Evolutionary conservation across 2,888 invertebrate genomes (phyloP), one percentile per base, ranked within the genome.

Genomic region (Norana najaformis): DNA sequence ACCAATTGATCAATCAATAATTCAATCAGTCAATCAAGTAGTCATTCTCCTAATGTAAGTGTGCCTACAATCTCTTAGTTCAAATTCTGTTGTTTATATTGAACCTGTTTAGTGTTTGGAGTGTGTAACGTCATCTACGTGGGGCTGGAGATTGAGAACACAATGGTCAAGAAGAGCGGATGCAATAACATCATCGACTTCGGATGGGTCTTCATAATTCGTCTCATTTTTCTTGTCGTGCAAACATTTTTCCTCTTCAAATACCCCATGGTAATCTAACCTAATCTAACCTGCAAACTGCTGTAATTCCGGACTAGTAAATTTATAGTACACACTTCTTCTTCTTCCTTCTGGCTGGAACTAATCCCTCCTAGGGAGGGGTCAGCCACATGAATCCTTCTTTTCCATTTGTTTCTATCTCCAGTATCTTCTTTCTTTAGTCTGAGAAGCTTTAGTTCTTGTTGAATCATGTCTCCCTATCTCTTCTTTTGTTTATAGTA

Each of bases 221-320:
- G 98, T 95, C 97, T 98, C 97, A 96, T 98, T 92, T 99, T 99
- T 95, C 98, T 98, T 82, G 98, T 98, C 94, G 98, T 98, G 97
- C 99, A 99, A 95, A 98, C 99, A 97, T 99, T 98, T 95, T 99
- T 98, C 95, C 98, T 99, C 95, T 98, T 99, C 95, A 98, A 98
- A 97, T 98, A 98, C 95, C 98, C 98, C 92, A 96, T 98, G 96
- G 98, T 98, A 96, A 96, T 97, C 36, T n/a, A n/a, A n/a, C n/a
- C n/a, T n/a, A n/a, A n/a, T n/a, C n/a, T n/a, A n/a, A n/a, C n/a
- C n/a, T n/a, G n/a, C n/a, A n/a, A n/a, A 4, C 47, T 18, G n/a
- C 30, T 69, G 30, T 53, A n/a, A 69, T n/a, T 8, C 6, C 69
- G n/a, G 13, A 69, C 69, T 69, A n/a, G n/a, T n/a, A n/a, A n/a